phyloP scores from a whole-genome alignment of 2,113 vertebrate genomes.

The Procavia capensis region DNA sequence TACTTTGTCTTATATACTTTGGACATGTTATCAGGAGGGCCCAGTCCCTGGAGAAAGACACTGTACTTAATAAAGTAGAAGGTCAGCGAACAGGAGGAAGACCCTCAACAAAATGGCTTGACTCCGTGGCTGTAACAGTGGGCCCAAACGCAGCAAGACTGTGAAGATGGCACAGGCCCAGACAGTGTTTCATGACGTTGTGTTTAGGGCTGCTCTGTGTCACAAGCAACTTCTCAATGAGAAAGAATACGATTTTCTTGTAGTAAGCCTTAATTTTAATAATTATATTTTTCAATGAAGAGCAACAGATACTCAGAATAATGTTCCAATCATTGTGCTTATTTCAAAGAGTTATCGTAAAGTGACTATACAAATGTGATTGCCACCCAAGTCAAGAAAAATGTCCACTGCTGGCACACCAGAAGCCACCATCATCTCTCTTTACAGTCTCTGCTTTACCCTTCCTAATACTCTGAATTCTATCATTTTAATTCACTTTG shows the following conservation, averaged over 20 bases:
- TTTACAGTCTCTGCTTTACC: not conserved
- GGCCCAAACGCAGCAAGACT: too few relatives aligned
- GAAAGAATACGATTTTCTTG: not conserved
- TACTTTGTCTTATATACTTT: too few relatives aligned
- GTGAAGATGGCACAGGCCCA: too few relatives aligned
- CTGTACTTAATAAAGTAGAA: too few relatives aligned
- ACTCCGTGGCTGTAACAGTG: too few relatives aligned
- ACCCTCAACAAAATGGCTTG: too few relatives aligned
- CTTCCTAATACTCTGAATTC: not conserved
- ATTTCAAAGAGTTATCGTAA: not conserved
- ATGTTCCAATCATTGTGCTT: not conserved
- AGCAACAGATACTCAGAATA: not conserved
- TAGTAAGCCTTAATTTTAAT: not conserved
- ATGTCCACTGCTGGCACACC: not conserved
- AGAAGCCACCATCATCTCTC: not conserved
- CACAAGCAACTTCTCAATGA: too few relatives aligned
- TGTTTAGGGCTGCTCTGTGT: too few relatives aligned
- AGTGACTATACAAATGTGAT: not conserved
- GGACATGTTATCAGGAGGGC: too few relatives aligned
- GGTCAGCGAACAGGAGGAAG: too few relatives aligned
- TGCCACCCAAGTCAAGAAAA: conserved; percentile 25
- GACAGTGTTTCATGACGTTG: too few relatives aligned
- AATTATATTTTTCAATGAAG: not conserved
- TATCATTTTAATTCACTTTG: not conserved
- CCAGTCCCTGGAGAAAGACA: too few relatives aligned